Evolutionary conservation across 2,888 invertebrate genomes (phyloP).

Genomic region (Digitonthophagus gazella): DNA sequence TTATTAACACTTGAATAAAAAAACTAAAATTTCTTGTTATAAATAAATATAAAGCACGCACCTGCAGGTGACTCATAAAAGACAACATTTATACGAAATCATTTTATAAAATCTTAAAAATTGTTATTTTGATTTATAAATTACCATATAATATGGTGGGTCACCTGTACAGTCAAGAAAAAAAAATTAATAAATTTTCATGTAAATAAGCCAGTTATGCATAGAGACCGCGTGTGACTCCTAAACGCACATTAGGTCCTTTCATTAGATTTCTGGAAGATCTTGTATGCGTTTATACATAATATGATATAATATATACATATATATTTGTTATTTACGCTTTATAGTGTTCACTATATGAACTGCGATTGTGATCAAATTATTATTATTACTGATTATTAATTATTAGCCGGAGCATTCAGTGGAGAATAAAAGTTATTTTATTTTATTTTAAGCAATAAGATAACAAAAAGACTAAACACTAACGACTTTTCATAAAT

Average conservation of each 20-base stretch:
- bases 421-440: constrained; percentile 9
- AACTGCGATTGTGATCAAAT: constrained; percentile 53
- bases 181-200: background rate
- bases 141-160: background rate
- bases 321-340: constrained; percentile 44
- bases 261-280: background rate
- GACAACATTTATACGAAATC: background rate
- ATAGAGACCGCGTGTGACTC: background rate
- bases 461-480: constrained; percentile 25
- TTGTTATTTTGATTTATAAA: too few species aligned
- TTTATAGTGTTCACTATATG: constrained; percentile 54
- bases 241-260: background rate
- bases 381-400: constrained; percentile 30
- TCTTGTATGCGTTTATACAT: constrained; percentile 9
- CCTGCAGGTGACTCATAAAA: background rate
- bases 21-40: background rate
- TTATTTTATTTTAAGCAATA: constrained; percentile 20
- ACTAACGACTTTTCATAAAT: constrained; percentile 28
- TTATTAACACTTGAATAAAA: too few species aligned
- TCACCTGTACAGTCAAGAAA: background rate
- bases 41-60: background rate
- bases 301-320: constrained; percentile 7
- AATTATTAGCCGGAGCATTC: background rate
- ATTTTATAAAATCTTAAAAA: background rate
- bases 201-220: background rate